phyloP scores from a whole-genome alignment of 2,113 vertebrate genomes.

The Reinhardtius hippoglossoides region DNA sequence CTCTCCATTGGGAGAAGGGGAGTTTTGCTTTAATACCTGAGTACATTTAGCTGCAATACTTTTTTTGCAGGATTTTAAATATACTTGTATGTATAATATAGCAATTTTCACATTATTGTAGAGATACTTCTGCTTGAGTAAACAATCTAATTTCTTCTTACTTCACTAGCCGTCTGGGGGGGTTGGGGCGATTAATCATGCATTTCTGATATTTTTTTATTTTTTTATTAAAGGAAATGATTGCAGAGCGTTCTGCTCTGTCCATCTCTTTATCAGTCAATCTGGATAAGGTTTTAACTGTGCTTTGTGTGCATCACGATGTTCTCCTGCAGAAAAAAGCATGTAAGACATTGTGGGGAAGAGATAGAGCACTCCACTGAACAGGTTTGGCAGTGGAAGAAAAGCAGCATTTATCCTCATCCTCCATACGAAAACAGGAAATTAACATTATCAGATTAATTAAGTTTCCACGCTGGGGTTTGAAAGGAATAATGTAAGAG shows the following conservation, averaged over 20 bases:
- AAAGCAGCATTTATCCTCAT: constrained; percentile 20
- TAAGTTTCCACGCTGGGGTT: constrained; percentile 40
- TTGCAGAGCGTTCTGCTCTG: constrained; percentile 46
- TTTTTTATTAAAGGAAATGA: constrained; percentile 75
- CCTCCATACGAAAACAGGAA: constrained; percentile 24
- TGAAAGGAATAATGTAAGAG: constrained; percentile 29
- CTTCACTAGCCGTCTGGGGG: not conserved
- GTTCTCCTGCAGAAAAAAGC: constrained; percentile 18
- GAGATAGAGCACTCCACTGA: constrained; percentile 27
- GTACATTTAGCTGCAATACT: too few species aligned
- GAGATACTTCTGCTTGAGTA: not conserved
- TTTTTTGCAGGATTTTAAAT: not conserved
- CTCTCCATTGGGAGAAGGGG: too few species aligned
- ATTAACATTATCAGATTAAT: constrained; percentile 70
- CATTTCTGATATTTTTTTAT: constrained; percentile 73
- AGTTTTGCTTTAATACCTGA: too few species aligned
- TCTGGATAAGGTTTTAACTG: constrained; percentile 48
- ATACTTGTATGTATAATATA: not conserved
- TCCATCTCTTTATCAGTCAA: constrained; percentile 63
- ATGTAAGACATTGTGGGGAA: not conserved
- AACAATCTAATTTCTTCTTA: not conserved
- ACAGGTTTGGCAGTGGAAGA: constrained; percentile 23
- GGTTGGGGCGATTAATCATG: constrained; percentile 49
- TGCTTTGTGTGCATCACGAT: constrained; percentile 45
- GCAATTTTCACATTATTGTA: not conserved